Conservation (phyloP, 2,888 invertebrate genomes). For the Troglohyphantes excavatus region DNA sequence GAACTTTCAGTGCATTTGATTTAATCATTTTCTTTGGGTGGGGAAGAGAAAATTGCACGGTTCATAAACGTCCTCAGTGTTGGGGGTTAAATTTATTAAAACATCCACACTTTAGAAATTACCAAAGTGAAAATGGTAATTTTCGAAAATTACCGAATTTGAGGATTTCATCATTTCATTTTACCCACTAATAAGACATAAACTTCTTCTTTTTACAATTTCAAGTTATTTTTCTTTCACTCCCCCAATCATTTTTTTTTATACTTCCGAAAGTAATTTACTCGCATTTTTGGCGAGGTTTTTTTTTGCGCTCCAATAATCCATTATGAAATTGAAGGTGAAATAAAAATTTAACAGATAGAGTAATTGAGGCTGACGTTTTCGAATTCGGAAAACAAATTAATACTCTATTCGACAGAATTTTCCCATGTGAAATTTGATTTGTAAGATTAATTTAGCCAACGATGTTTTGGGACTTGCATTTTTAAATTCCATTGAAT, state of each 20-base stretch:
- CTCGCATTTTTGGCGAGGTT: neutral
- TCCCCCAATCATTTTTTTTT: neutral
- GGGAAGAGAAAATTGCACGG: neutral
- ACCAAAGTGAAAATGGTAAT: neutral
- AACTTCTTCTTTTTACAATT: neutral
- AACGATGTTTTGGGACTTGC: too few relatives aligned
- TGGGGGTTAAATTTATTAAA: neutral
- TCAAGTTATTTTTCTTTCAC: neutral
- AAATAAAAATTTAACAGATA: neutral
- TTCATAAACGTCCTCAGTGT: neutral
- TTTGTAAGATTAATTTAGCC: too few relatives aligned
- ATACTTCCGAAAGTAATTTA: neutral
- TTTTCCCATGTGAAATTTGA: too few relatives aligned
- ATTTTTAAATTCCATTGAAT: too few relatives aligned
- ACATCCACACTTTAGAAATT: neutral
- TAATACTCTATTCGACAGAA: neutral
- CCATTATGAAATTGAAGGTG: neutral
- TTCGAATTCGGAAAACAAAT: neutral
- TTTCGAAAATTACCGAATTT: neutral
- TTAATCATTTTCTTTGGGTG: neutral
- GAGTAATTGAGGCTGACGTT: neutral
- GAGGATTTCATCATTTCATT: neutral
- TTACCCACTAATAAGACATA: neutral
- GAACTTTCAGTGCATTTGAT: slow-evolving; percentile 1
- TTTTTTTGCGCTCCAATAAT: neutral